Percentiles rank a stretch among this genome's conserved stretches.
Conservation (phyloP, 2,113 vertebrate species). For the Oncorhynchus tshawytscha region DNA sequence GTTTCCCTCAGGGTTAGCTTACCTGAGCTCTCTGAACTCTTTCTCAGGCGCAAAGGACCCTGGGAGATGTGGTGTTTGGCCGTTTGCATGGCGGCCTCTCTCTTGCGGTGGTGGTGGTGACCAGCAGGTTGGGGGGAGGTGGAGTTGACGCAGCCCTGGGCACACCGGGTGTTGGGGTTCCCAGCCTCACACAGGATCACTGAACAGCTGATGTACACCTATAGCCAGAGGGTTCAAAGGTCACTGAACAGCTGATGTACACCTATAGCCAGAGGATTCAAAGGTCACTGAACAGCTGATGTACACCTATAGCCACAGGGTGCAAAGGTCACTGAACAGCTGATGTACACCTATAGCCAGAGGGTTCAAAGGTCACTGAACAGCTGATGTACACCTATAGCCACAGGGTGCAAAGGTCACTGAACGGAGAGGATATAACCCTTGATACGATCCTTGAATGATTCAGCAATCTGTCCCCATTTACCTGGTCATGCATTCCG, state of each 20-base stretch:
- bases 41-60: conserved; percentile 65
- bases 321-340: conserved; percentile 11
- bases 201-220: conserved; percentile 33
- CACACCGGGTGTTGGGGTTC: conserved; percentile 58
- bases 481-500: conserved; percentile 66
- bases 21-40: conserved; percentile 18
- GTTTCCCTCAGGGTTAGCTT: too few species aligned
- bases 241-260: conserved; percentile 24
- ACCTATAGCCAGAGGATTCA: conserved; percentile 23
- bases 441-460: too few species aligned
- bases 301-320: conserved; percentile 31
- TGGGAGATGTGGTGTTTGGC: conserved; percentile 69
- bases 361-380: conserved; percentile 12
- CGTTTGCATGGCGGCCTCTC: conserved; percentile 54
- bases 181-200: conserved; percentile 64
- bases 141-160: conserved; percentile 51
- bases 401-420: background rate
- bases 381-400: conserved; percentile 30
- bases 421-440: background rate
- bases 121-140: background rate
- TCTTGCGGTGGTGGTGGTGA: conserved; percentile 38
- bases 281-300: conserved; percentile 15
- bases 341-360: conserved; percentile 35
- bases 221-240: background rate
- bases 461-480: too few species aligned